Evolutionary conservation across 37 sponge, comb jelly and placozoan species (phyloP).

Genomic region (Cliona cf. orientalis): DNA sequence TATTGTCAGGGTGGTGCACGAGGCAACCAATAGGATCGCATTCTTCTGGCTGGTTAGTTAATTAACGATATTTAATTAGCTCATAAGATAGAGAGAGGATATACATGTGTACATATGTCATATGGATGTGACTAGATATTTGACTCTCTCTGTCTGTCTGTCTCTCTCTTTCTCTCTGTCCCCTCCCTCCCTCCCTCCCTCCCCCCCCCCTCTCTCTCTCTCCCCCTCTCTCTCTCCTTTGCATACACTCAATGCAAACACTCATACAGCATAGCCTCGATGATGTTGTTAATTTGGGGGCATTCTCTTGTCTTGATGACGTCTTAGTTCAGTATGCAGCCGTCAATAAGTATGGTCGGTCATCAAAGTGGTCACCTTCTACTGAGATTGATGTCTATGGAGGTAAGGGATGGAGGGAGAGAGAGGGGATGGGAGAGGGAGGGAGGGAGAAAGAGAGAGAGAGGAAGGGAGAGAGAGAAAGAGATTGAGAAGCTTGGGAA

Average conservation of each 20-base stretch:
- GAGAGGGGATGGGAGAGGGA: background rate
- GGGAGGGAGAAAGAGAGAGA: too few species aligned
- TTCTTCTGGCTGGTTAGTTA: slow-evolving; percentile 42
- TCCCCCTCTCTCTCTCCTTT: background rate
- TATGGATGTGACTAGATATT: background rate
- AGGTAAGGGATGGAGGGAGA: slow-evolving; percentile 12
- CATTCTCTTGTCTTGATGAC: slow-evolving; percentile 15
- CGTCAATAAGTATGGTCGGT: slow-evolving; percentile 28
- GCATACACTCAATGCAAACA: background rate
- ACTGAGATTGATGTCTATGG: slow-evolving; percentile 8
- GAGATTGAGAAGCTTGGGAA: too few species aligned
- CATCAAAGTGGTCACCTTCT: background rate
- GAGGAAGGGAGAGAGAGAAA: too few species aligned
- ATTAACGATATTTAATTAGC: background rate
- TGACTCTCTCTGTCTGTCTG: background rate
- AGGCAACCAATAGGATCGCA: background rate
- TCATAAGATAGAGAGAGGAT: background rate
- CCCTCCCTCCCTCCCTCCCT: background rate
- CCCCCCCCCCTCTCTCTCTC: background rate
- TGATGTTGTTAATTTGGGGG: slow-evolving; percentile 13
- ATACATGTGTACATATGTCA: background rate
- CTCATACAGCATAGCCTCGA: slow-evolving; percentile 23
- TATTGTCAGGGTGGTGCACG: slow-evolving; percentile 21
- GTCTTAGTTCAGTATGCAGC: slow-evolving; percentile 13
- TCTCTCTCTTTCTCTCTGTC: background rate